Evolutionary conservation across 2,113 vertebrate genomes (phyloP), one percentile per base, ranked within the genome.

Genomic region (Corvus cornix): DNA sequence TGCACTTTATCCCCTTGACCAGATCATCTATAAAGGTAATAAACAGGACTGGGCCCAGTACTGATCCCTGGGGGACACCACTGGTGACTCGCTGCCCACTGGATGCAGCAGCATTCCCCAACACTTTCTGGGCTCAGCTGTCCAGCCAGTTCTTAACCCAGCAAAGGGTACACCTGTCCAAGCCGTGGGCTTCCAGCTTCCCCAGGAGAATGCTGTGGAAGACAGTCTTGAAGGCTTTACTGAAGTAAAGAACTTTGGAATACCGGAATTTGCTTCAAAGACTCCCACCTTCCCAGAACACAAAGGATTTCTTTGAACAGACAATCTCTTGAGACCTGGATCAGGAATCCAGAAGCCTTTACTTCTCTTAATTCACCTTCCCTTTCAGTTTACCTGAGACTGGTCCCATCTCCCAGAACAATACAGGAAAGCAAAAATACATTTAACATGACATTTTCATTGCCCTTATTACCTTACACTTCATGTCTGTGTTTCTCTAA

Each of bases 11-110:
- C 18, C 12, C 22, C 37, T 37, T 8, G 6, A 60, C 7, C 22
- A 52, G 33, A 33, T 19, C 14, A 46, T 27, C 18, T 22, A 4
- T 37, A 28, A 53, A 39, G 22, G 39, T 2, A 53, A 60, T 13
- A 28, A 46, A 53, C 8, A 46, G 37, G 53, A 33, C 15, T 16
- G 30, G 55, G 18, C 22, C 37, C 53, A 53, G 49, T 6, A 28
- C 28, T 30, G 39, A 59, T 16, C 37, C 37, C 39, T 69, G 33
- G 27, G 33, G 23, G 28, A 39, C 73, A 16, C 15, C 19, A n/a
- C 15, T 28, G 39, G 22, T n/a, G 39, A 68, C 33, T 1, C 0
- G 12, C 18, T 0, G 1, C 27, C 63, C 2, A 0, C 31, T 59
- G 72, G 9, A 44, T 52, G 28, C 64, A 69, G 48, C 22, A 48